Base-by-base conservation (phyloP, 2,888 invertebrate species). In the Drosophila mimetica region DNA sequence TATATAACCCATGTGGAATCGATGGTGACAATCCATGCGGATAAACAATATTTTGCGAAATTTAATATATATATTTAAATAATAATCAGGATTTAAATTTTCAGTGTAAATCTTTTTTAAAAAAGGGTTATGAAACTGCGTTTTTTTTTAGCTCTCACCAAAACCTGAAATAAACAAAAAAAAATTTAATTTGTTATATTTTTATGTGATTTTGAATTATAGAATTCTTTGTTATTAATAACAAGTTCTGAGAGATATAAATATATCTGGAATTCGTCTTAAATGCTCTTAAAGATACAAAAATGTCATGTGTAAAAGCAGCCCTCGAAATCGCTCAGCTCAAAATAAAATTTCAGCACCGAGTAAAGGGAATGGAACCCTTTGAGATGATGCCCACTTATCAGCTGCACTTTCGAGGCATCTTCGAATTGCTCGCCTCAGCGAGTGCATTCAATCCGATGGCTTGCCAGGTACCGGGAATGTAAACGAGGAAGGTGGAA, bases 371-470 rank as follows among this genome's bases (percentile, higher is more conserved):
- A 51, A 25, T 13, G 11, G 28, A 5, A 32, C 25, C 28, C 22
- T 25, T 58, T 20, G 13, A 51, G 58, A 50, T 16, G 58, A 50
- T 16, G 22, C 41, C 30, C 58, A 22, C 46, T 34, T 47, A 36
- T 28, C 37, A 36, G 47, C 47, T 30, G 41, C 28, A 44, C 37
- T 51, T 28, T 46, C 14, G 70, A 44, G 44, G 61, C 50, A 67
- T 57, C 42, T 48, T 36, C 41, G 50, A 20, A 41, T 50, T 41
- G 60, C 37, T 52, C 64, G 42, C 42, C 48, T 48, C 57, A 42
- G 16, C 67, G 34, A 57, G 66, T 69, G 66, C 67, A 66, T 47
- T 55, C 69, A 67, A 48, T 67, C 47, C 28, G 69, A 55, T 55
- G 69, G 32, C 16, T 55, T 48, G 51, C 25, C 60, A 52, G 47